Conservation (phyloP, 2,797 vertebrate species). For the Coregonus ussuriensis region DNA sequence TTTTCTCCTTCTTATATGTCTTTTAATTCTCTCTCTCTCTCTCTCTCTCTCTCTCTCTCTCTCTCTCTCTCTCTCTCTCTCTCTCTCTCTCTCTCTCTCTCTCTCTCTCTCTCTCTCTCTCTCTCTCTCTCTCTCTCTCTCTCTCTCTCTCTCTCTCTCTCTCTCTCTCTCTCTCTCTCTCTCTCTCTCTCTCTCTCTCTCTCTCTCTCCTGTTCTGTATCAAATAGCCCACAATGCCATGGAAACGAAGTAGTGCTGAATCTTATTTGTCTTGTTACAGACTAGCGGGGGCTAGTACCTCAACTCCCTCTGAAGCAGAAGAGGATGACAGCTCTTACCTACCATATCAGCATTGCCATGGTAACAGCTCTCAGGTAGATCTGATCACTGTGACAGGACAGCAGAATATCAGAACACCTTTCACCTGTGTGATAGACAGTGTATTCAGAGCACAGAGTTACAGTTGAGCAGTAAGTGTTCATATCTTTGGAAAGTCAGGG, state of each 20-base stretch:
- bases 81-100: conserved; percentile 5
- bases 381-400: conserved; percentile 20
- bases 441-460: conserved; percentile 1
- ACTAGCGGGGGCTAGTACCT: conserved; percentile 5
- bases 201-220: background rate
- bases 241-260: conserved; percentile 12
- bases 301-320: conserved; percentile 13
- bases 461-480: background rate
- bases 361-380: conserved; percentile 26
- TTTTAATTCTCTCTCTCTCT: background rate
- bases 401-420: conserved; percentile 13
- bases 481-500: background rate
- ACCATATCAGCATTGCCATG: conserved; percentile 14
- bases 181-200: conserved; percentile 8
- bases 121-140: conserved; percentile 5
- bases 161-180: conserved; percentile 8
- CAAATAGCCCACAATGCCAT: background rate
- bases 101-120: conserved; percentile 10
- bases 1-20: background rate
- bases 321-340: conserved; percentile 18
- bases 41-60: background rate
- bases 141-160: conserved; percentile 8
- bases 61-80: conserved; percentile 12
- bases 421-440: background rate
- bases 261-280: conserved; percentile 4